Percentiles rank a stretch among this genome's conserved stretches.
These are phyloP conservation scores for Vanessa cardui DNA, from an alignment of 2,888 invertebrate species.

Conservation along the genomic window DNA sequence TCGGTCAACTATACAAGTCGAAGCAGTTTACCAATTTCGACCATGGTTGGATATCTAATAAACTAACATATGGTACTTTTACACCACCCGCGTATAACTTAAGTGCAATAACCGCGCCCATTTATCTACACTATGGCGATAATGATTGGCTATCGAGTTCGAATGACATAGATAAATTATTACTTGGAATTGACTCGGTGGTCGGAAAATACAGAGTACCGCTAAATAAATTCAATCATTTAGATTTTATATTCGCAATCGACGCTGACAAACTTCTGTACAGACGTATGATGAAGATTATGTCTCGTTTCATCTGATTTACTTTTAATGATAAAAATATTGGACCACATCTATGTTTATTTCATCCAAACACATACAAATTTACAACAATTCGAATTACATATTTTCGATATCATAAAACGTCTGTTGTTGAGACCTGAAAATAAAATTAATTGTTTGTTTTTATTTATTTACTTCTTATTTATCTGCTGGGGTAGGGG, in stretches of 20 bases:
- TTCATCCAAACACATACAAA: slow-evolving; percentile 9
- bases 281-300: slow-evolving; percentile 71
- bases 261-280: slow-evolving; percentile 84
- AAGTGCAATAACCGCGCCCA: slow-evolving; percentile 67
- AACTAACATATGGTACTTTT: slow-evolving; percentile 69
- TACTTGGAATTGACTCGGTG: slow-evolving; percentile 64
- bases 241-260: slow-evolving; percentile 83
- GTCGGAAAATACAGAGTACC: slow-evolving; percentile 77
- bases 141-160: slow-evolving; percentile 79
- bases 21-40: slow-evolving; percentile 79
- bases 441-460: slow-evolving; percentile 11
- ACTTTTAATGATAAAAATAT: slow-evolving; percentile 18
- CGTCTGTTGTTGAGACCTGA: slow-evolving; percentile 40
- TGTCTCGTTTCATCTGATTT: slow-evolving; percentile 61
- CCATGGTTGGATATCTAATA: slow-evolving; percentile 70
- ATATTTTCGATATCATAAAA: slow-evolving; percentile 18
- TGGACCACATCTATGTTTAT: neutral
- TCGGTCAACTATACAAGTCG: slow-evolving; percentile 72
- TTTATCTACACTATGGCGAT: slow-evolving; percentile 78
- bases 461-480: neutral
- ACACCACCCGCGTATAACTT: slow-evolving; percentile 79
- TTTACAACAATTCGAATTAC: slow-evolving; percentile 38
- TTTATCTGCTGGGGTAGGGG: too few species aligned
- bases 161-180: slow-evolving; percentile 68
- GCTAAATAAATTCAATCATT: slow-evolving; percentile 76